Evolutionary conservation across 2,113 vertebrate genomes (phyloP), one percentile per base, ranked within the genome.

Genomic region (Felis catus): DNA sequence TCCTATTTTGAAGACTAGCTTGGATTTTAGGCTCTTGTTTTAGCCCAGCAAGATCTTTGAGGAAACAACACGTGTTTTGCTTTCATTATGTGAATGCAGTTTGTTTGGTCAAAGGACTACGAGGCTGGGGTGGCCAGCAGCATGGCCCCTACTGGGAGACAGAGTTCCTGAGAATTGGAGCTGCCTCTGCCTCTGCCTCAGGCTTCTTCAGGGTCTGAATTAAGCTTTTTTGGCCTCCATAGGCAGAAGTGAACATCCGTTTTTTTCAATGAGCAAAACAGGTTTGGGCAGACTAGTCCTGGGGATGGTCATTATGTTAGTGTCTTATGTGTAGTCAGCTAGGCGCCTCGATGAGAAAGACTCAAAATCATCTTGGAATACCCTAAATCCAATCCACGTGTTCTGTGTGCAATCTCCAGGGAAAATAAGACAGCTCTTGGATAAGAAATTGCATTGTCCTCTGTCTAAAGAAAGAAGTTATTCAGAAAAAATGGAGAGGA

Each of bases 381-480:
- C 2, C 6, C 41, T n/a, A n/a, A 45, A 41, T 58, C 33, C 55
- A 78, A 71, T 58, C 29, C 5, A 48, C 1, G 1, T 63, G 4
- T 84, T 15, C 27, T 58, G 13, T 39, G 13, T 68, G 27, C 70
- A n/a, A 2, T 29, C 11, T 79, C 48, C 15, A 5, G 18, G 48
- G 29, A 23, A 82, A 63, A 74, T 61, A 55, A 81, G 89, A 82
- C 91, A 55, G 27, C 12, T 94, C 79, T 96, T 41, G 16, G 79
- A 5, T 68, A 85, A 68, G 61, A 45, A 68, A 63, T 58, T 23
- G n/a, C 23, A 36, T 74, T 80, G 27, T 41, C 39, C 51, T 96
- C 78, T 87, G 51, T 16, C 10, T 53, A 23, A 89, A 97, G 58
- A 68, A 94, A 92, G 18, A 96, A 84, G 65, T 68, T 61, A 48